Evolutionary conservation across 2,797 vertebrate species (phyloP), one percentile per base, ranked within the genome.

Genomic region (Sebastes baramenuke): DNA sequence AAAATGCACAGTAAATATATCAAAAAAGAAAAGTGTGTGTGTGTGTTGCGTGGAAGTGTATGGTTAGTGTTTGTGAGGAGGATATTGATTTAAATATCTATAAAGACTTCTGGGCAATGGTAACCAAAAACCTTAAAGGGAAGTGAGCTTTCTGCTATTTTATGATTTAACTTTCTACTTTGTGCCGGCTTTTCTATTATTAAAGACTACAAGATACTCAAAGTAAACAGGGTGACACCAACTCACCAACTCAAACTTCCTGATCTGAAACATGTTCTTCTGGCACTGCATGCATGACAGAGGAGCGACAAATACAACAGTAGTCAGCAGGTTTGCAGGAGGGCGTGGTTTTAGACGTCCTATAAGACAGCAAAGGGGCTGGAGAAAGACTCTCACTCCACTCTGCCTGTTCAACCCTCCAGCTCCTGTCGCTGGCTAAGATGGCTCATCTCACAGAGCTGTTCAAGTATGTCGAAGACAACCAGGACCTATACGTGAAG

Each of bases 401-500:
- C 25, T 83, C 79, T 85, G 62, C 71, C 65, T 78, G 25, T 87
- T 61, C 1, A 79, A 80, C 82, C 87, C 34, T 80, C 85, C 85
- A 93, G 88, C 76, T 87, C 52, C 81, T 72, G 72, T 84, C 20
- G 0, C 71, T 2, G 54, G 72, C 67, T 87, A 94, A 93, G 16
- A 99, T 99, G 98, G 92, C 97, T 46, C 87, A 87, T 75, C 96
- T 99, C 59, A 61, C 91, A 8, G 24, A 88, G 0, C 90, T 99
- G 56, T 99, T 99, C 87, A 94, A 97, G 79, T 96, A 99, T 42
- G 94, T 99, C 64, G 97, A 99, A n/a, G 95, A 97, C 14, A 95
- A 99, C 79, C 98, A 99, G 93, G 97, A 99, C 1, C 86, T 96
- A 9, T 99, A 98, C 20, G 76, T 99, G 71, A 38, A 97, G 96